These are phyloP conservation scores for Meriones psammophilus DNA, from an alignment of 2,797 vertebrate species.

Conservation along the genomic window DNA sequence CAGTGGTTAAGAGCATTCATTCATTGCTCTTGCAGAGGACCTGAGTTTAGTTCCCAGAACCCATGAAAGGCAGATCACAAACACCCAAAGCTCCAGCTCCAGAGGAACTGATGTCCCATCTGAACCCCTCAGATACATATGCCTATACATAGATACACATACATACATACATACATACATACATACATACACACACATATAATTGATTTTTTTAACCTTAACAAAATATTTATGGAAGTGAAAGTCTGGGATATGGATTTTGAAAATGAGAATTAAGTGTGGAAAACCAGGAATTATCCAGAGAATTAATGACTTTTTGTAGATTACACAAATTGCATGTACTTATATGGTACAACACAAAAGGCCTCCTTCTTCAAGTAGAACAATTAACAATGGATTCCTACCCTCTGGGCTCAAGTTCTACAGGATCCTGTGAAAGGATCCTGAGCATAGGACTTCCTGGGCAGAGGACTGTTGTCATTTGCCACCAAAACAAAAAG, in stretches of 20 bases:
- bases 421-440: not conserved
- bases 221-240: not conserved
- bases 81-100: not conserved
- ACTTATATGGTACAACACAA: not conserved
- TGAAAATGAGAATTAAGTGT: conserved; percentile 19
- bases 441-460: not conserved
- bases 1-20: not conserved
- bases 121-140: not conserved
- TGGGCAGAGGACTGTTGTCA: not conserved
- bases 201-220: not conserved
- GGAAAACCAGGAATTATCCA: not conserved
- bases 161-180: not conserved
- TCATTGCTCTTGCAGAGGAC: not conserved
- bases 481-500: not conserved
- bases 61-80: not conserved
- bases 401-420: not conserved
- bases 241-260: conserved; percentile 13
- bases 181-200: not conserved
- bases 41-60: not conserved
- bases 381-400: not conserved
- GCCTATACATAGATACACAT: too few species aligned
- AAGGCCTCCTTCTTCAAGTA: not conserved
- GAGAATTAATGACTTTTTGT: not conserved
- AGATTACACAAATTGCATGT: not conserved
- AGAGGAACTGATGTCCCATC: too few species aligned